A percentile compares a stretch with the other conserved stretches of the same genome.
These are phyloP conservation scores for Prionailurus viverrinus DNA, from an alignment of 2,113 vertebrate genomes.

Conservation along the genomic window DNA sequence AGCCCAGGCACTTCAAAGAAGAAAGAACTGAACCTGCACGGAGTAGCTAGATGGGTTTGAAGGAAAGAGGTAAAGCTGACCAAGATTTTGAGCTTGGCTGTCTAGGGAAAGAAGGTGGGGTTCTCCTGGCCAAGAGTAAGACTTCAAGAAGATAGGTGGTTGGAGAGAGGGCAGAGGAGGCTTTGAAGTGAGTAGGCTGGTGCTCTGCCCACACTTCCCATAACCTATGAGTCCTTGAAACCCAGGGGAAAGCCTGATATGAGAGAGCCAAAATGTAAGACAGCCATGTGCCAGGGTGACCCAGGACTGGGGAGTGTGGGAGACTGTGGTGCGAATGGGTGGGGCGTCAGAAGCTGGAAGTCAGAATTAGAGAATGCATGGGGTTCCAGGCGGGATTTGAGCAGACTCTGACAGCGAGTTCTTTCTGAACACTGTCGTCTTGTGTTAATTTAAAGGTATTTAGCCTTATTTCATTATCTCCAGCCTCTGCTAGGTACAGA, in stretches of 20 bases:
- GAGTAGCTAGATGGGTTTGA: neutral
- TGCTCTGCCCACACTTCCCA: neutral
- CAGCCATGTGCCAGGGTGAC: neutral
- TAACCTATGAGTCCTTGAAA: neutral
- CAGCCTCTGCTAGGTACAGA: neutral
- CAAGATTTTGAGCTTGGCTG: neutral
- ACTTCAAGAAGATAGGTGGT: neutral
- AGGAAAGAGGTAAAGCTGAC: neutral
- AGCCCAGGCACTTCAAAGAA: neutral
- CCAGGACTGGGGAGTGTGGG: neutral
- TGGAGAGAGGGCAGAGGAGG: neutral
- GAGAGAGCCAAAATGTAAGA: constrained; percentile 1
- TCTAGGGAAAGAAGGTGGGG: neutral
- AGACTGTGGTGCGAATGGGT: neutral
- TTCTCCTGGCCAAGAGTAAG: neutral
- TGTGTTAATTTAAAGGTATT: constrained; percentile 17
- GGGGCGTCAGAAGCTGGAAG: neutral
- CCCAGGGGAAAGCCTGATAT: neutral
- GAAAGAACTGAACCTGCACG: neutral
- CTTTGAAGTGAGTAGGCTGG: neutral
- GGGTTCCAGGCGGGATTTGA: neutral
- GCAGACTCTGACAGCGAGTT: neutral
- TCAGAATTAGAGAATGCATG: neutral
- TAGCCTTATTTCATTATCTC: constrained; percentile 26
- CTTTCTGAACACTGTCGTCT: neutral